Conservation (phyloP, 2,797 vertebrate genomes). For the Crocodylus rhombifer region DNA sequence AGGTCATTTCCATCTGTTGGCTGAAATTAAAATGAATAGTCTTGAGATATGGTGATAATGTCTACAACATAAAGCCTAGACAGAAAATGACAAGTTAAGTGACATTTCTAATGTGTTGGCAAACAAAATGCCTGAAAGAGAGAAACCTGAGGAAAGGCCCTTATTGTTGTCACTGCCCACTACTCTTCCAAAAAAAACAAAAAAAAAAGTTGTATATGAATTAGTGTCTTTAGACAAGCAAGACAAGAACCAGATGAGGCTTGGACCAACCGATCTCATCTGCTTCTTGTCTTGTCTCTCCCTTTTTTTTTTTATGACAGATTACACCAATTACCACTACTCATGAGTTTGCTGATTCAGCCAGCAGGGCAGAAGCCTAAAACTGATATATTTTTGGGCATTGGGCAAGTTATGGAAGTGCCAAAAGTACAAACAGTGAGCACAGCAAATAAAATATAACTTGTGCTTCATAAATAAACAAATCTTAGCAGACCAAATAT, state of each 20-base stretch:
- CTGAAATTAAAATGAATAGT: slow-evolving; percentile 44
- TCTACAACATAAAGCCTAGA: slow-evolving; percentile 10
- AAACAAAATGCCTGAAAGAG: slow-evolving; percentile 11
- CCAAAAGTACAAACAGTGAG: background rate
- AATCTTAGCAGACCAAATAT: background rate
- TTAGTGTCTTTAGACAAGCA: background rate
- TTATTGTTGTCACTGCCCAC: background rate
- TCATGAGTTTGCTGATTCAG: background rate
- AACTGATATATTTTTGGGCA: background rate
- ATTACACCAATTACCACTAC: too few species aligned
- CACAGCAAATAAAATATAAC: background rate
- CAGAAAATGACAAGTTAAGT: background rate
- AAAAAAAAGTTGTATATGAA: background rate
- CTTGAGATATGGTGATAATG: slow-evolving; percentile 17
- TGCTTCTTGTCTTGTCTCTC: background rate
- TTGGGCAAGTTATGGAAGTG: background rate
- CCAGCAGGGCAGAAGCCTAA: background rate
- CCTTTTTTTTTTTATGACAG: background rate
- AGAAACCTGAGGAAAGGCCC: background rate
- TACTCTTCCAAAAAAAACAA: background rate
- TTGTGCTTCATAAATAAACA: background rate
- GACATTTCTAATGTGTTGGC: background rate
- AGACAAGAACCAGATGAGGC: background rate
- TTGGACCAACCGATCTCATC: background rate
- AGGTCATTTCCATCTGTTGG: slow-evolving; percentile 41